A percentile compares a stretch with the other conserved stretches of the same genome.
These are phyloP conservation scores for Lepisosteus oculatus DNA, from an alignment of 2,113 vertebrate species.

Conservation along the genomic window DNA sequence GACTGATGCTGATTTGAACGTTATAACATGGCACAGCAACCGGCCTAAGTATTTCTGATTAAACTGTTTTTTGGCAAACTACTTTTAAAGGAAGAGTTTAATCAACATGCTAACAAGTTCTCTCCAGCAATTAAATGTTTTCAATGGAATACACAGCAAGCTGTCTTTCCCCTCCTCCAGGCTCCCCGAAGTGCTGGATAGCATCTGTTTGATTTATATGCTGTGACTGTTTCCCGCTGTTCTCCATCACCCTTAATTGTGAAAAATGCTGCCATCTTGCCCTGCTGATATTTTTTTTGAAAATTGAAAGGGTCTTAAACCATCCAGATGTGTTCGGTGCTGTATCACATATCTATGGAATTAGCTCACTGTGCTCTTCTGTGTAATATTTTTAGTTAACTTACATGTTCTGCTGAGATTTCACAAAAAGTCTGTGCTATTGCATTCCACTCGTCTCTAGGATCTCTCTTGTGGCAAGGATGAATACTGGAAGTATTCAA, in stretches of 20 bases:
- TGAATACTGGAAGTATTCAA: conserved; percentile 55
- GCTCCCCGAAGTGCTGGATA: conserved; percentile 50
- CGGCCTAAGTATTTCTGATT: no score
- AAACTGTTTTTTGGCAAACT: conserved; percentile 6
- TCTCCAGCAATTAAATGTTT: conserved; percentile 33
- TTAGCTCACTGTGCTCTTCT: conserved; percentile 68
- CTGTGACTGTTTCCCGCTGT: conserved; percentile 75
- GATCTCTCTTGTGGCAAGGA: conserved; percentile 54
- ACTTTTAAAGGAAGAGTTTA: conserved; percentile 18
- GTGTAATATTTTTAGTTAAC: conserved; percentile 73
- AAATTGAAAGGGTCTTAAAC: conserved; percentile 69
- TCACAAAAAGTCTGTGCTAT: conserved; percentile 67
- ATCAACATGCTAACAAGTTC: conserved; percentile 20
- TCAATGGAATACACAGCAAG: conserved; percentile 43
- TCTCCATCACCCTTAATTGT: conserved; percentile 78
- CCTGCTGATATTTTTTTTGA: conserved; percentile 69
- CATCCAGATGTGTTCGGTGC: conserved; percentile 64
- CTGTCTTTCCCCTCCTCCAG: conserved; percentile 45
- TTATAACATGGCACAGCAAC: no score
- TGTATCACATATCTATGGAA: conserved; percentile 63
- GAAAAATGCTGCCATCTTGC: conserved; percentile 73
- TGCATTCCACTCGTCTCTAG: conserved; percentile 68
- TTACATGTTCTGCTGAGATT: conserved; percentile 74
- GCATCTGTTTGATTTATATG: conserved; percentile 71
- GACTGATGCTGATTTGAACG: no score